These are phyloP conservation scores for Ceryle rudis DNA, from an alignment of 2,797 vertebrate genomes.

Conservation along the genomic window DNA sequence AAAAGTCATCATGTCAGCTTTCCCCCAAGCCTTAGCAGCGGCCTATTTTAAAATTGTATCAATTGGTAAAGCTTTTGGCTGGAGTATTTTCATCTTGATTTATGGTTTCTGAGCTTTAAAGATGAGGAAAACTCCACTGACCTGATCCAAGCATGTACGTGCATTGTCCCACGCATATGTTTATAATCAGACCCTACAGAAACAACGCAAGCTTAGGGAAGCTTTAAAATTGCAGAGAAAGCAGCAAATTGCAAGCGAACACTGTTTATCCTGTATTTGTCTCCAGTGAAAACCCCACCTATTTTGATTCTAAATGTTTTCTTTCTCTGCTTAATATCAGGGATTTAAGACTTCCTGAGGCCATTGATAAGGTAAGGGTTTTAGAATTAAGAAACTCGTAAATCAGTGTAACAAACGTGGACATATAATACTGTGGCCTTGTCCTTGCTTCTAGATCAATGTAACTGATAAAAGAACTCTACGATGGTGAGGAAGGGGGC, in stretches of 20 bases:
- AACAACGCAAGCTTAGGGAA: not conserved
- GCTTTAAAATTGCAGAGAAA: not conserved
- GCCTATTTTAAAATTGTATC: constrained; percentile 83
- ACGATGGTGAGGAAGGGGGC: constrained; percentile 9
- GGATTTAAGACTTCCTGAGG: constrained; percentile 50
- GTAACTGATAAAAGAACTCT: constrained; percentile 41
- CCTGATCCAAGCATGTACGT: constrained; percentile 24
- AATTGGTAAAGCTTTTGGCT: constrained; percentile 81
- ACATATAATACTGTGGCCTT: not conserved
- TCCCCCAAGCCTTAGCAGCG: constrained; percentile 79
- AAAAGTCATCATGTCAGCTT: constrained; percentile 86
- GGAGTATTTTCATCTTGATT: constrained; percentile 86
- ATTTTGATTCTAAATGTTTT: constrained; percentile 23
- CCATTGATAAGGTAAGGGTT: constrained; percentile 9
- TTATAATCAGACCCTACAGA: constrained; percentile 51
- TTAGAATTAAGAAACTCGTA: constrained; percentile 45
- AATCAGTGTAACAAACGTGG: constrained; percentile 12
- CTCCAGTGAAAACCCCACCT: not conserved
- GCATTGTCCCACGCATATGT: constrained; percentile 24
- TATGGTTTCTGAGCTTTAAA: constrained; percentile 75
- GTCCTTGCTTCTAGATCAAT: constrained; percentile 26
- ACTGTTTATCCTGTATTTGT: not conserved
- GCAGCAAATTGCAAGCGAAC: constrained; percentile 17
- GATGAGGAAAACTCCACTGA: constrained; percentile 62
- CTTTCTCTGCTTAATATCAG: constrained; percentile 12